Base-by-base conservation (phyloP, 2,888 invertebrate genomes). In the Stegana nigrithorax region DNA sequence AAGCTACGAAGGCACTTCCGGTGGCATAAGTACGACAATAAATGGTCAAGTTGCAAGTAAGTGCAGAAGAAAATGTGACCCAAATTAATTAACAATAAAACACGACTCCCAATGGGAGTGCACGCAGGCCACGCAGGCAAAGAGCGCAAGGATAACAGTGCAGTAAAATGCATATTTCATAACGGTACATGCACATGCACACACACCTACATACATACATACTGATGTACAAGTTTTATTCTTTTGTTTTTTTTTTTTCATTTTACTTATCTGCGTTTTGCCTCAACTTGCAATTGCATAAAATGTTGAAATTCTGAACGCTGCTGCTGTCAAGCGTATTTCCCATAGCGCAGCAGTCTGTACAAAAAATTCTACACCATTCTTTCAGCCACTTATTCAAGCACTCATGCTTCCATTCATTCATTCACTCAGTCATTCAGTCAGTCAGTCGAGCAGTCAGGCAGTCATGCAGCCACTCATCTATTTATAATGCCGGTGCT, bases 1-100 rank as follows among this genome's bases (percentile, higher is more conserved):
- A 29, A 61, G 62, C 61, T 63, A 59, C 60, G 75, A 76, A 53
- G 36, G 53, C 45, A 45, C 67, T 71, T 44, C 71, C 64, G 69
- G 65, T 45, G 65, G 67, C 56, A 47, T 64, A 64, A 76, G 70
- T 78, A 75, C 73, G 67, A 81, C 82, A 76, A 73, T 85, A 73
- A 87, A 86, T 81, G 87, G 87, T 81, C 86, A 87, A 82, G 84
- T 86, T 72, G 84, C 86, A 83, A 86, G 87, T 87, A 80, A 87
- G 86, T 86, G 73, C 57, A 47, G 19, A 36, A 36, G 7, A 21
- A 36, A 39, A 45, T 5, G 55, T 7, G 17, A 1, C 50, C 3
- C 17, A 39, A 21, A n/a, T 12, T 25, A 25, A 10, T 21, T 36
- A 55, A 36, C 10, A 23, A 36, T 55, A 32, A 36, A 55, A 55